Evolutionary conservation across 37 sponge, comb jelly and placozoan species (phyloP), one percentile per base, ranked within the genome.

Genomic region (Theonella swinhoei): DNA sequence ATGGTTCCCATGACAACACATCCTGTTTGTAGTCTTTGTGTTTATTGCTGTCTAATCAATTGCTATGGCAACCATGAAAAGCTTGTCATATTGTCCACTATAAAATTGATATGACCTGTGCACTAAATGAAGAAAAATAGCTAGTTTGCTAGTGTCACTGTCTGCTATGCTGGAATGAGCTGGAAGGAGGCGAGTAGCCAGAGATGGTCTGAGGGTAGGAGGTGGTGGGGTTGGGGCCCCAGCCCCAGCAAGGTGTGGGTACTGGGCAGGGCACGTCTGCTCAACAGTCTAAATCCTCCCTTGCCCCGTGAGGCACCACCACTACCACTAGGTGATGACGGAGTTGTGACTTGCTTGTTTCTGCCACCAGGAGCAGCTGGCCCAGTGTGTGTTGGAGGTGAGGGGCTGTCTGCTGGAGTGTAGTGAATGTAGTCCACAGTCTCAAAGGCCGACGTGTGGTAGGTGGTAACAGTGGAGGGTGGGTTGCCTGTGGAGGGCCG

Each of bases 371-470:
- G n/a, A n/a, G n/a, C n/a, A n/a, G n/a, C n/a, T n/a, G n/a, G n/a
- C n/a, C n/a, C n/a, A n/a, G n/a, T n/a, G n/a, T n/a, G n/a, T n/a
- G n/a, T n/a, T n/a, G n/a, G n/a, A n/a, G n/a, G n/a, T n/a, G n/a
- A n/a, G n/a, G 32, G 7, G 20, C 5, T 61, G 8, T 29, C 39
- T 14, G 64, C 34, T 3, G 86, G 61, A 0, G 88, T 78, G 42
- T 42, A 91, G 67, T 83, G 90, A 26, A 96, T 93, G 66, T 96
- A 96, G 87, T 96, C 96, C 42, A 93, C 93, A 5, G 78, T 92
- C 65, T 94, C 88, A 35, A 74, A 75, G 1, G 88, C 87, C 20
- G 19, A 29, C 23, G 41, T 23, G 74, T 93, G 91, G 74, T 40
- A 91, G 9, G 97, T 93, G 23, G 94, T 92, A 34, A 87, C 91